A percentile compares a stretch with the other conserved stretches of the same genome.
Conservation (phyloP, 2,797 vertebrate genomes). For the Spheniscus humboldti region DNA sequence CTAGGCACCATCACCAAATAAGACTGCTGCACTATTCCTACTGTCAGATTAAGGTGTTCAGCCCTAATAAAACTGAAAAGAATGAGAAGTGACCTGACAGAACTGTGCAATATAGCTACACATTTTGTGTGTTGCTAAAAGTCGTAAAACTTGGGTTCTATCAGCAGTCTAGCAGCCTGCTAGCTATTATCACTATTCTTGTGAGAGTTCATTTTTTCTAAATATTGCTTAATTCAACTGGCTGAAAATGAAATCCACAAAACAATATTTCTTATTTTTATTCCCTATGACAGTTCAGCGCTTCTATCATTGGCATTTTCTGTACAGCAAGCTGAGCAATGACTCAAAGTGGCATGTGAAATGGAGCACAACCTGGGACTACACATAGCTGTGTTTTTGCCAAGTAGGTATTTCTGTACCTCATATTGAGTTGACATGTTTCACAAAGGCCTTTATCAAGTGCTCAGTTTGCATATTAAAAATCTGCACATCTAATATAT, state of each 20-base stretch:
- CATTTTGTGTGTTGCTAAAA: background rate
- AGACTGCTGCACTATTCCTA: background rate
- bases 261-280: background rate
- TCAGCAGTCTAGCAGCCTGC: background rate
- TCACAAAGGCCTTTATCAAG: background rate
- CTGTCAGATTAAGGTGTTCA: background rate
- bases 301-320: background rate
- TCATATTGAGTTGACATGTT: background rate
- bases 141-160: background rate
- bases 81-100: constrained; percentile 32
- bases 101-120: background rate
- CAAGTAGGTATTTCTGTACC: background rate
- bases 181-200: background rate
- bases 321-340: background rate
- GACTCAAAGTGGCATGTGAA: background rate
- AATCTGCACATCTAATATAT: background rate
- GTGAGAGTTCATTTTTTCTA: background rate
- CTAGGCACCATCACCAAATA: background rate
- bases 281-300: background rate
- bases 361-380: background rate
- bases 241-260: background rate
- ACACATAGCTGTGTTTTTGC: background rate
- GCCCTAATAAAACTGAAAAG: background rate
- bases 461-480: background rate
- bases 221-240: constrained; percentile 21